Evolutionary conservation across 2,888 invertebrate genomes (phyloP).

Genomic region (Platycheirus albimanus): DNA sequence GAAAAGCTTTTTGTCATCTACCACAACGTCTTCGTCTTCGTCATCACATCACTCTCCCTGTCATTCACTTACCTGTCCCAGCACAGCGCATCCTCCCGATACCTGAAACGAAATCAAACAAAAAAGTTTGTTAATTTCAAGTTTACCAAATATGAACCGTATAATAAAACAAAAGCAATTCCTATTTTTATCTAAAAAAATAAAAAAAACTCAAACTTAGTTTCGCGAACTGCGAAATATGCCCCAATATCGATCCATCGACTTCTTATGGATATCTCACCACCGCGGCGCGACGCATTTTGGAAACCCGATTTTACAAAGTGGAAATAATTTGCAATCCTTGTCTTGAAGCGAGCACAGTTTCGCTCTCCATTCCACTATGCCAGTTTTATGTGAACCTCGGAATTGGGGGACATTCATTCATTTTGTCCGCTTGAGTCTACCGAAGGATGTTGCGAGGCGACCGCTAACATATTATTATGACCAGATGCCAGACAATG

Average conservation of each 20-base stretch:
- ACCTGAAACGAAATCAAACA: slow-evolving; percentile 86
- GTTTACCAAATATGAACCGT: slow-evolving; percentile 74
- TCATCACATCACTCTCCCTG: slow-evolving; percentile 42
- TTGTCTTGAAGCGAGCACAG: slow-evolving; percentile 37
- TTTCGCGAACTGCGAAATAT: slow-evolving; percentile 29
- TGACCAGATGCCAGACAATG: slow-evolving; percentile 77
- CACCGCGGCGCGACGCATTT: slow-evolving; percentile 18
- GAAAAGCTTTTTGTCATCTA: slow-evolving; percentile 60
- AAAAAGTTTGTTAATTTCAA: slow-evolving; percentile 74
- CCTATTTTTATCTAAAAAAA: slow-evolving; percentile 39
- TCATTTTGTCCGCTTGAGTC: slow-evolving; percentile 38
- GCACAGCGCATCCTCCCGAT: slow-evolving; percentile 93
- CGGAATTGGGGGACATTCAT: slow-evolving; percentile 52
- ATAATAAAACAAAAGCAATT: slow-evolving; percentile 25
- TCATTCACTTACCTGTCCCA: slow-evolving; percentile 91
- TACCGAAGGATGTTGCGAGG: slow-evolving; percentile 52
- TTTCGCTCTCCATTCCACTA: background rate
- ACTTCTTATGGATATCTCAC: slow-evolving; percentile 29
- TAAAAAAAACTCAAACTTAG: too few relatives aligned
- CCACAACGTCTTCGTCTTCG: slow-evolving; percentile 21
- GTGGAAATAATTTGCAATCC: slow-evolving; percentile 55
- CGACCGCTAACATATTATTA: slow-evolving; percentile 64
- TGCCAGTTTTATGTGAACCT: slow-evolving; percentile 27
- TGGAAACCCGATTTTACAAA: slow-evolving; percentile 34
- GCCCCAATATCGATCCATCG: slow-evolving; percentile 51